Evolutionary conservation across 2,113 vertebrate genomes (phyloP).

Genomic region (Chelonoidis abingdonii): DNA sequence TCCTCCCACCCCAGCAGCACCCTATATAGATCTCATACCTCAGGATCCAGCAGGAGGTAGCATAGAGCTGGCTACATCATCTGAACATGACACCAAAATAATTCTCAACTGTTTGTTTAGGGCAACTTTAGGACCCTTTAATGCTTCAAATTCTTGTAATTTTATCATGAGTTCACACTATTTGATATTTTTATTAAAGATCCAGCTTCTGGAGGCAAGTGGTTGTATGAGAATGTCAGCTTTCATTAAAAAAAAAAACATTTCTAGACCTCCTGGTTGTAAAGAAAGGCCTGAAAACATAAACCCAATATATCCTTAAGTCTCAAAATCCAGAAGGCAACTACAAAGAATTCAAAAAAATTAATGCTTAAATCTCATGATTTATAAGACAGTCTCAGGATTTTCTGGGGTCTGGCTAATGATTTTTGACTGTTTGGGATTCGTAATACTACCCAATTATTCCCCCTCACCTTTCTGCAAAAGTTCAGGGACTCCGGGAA

Average conservation of each 20-base stretch:
- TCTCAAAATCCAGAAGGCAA: neutral
- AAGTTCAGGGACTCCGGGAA: neutral
- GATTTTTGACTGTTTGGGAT: neutral
- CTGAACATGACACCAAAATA: neutral
- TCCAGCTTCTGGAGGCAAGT: neutral
- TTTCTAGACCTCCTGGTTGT: neutral
- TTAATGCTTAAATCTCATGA: neutral
- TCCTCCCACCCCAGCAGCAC: neutral
- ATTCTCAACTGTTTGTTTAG: neutral
- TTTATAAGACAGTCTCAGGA: neutral
- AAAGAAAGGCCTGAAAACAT: neutral
- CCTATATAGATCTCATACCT: neutral
- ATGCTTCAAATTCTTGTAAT: neutral
- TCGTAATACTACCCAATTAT: neutral
- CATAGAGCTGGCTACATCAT: neutral
- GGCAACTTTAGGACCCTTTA: neutral
- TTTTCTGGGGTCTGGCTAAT: neutral
- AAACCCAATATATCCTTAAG: neutral
- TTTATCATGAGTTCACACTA: neutral
- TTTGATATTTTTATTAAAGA: neutral
- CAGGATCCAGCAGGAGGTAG: neutral
- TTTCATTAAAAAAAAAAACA: neutral
- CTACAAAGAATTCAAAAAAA: neutral
- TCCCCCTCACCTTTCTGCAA: neutral
- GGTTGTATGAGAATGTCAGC: neutral